A percentile compares a stretch with the other conserved stretches of the same genome.
Evolutionary conservation across 2,797 vertebrate genomes (phyloP).

Genomic region (Adrianichthys oophorus): DNA sequence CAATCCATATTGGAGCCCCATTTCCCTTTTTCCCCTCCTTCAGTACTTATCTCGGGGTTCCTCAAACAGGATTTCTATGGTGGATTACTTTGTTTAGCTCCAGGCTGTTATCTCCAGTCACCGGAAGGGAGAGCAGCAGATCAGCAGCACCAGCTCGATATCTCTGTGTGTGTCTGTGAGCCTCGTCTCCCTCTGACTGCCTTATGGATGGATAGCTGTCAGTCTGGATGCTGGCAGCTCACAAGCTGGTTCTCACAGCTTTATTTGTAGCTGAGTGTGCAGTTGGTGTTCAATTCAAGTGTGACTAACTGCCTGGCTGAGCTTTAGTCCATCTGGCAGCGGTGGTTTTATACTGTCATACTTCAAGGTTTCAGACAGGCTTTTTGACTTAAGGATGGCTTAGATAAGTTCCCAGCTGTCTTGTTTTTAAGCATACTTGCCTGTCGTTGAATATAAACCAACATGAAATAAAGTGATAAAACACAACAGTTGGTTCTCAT

Average conservation of each 20-base stretch:
- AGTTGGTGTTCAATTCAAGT: conserved; percentile 33
- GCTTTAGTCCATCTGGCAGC: conserved; percentile 32
- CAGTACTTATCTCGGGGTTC: conserved; percentile 59
- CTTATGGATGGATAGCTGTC: conserved; percentile 48
- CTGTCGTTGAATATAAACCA: conserved; percentile 52
- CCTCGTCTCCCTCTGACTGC: conserved; percentile 23
- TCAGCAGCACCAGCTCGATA: conserved; percentile 37
- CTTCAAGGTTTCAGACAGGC: conserved; percentile 16
- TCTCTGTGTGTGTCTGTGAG: conserved; percentile 35
- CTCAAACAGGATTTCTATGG: conserved; percentile 57
- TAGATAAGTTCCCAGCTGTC: conserved; percentile 9
- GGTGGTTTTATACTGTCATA: conserved; percentile 17
- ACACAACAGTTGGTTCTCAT: conserved; percentile 9
- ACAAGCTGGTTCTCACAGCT: conserved; percentile 28
- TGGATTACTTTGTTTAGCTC: conserved; percentile 78
- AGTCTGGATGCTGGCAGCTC: conserved; percentile 33
- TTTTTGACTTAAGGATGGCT: conserved; percentile 12
- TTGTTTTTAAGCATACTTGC: conserved; percentile 47
- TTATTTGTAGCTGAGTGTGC: conserved; percentile 25
- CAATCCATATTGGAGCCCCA: conserved; percentile 17
- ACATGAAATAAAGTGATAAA: too few relatives aligned
- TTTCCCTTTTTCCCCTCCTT: conserved; percentile 10
- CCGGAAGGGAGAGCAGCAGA: conserved; percentile 73
- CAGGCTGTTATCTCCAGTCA: conserved; percentile 73
- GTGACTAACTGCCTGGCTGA: conserved; percentile 29